These are phyloP conservation scores for Tenthredo distinguenda DNA, from an alignment of 2,888 invertebrate genomes.

Conservation along the genomic window DNA sequence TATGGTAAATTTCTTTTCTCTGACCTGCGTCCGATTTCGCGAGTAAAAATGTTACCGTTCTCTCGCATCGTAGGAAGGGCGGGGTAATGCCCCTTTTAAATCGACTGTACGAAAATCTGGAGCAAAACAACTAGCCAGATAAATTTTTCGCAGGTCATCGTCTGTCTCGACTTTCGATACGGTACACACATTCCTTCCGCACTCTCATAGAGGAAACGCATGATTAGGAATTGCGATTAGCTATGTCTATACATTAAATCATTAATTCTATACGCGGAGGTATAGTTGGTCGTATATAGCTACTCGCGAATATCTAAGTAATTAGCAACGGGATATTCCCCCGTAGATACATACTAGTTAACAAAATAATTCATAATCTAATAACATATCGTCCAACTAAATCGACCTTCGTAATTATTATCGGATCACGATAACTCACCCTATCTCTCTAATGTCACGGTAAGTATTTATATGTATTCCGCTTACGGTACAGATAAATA, in stretches of 20 bases:
- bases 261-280: conserved; percentile 33
- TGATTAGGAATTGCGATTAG: conserved; percentile 63
- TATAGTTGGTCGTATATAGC: background rate
- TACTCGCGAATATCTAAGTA: conserved; percentile 13
- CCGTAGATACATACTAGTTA: background rate
- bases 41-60: too few species aligned
- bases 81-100: background rate
- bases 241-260: background rate
- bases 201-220: conserved; percentile 57
- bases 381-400: background rate
- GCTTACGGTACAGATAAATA: background rate
- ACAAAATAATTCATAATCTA: background rate
- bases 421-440: background rate
- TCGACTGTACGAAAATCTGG: background rate
- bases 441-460: background rate
- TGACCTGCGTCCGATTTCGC: background rate
- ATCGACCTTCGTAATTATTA: conserved; percentile 23
- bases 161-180: conserved; percentile 9
- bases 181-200: conserved; percentile 57
- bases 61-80: background rate
- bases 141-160: background rate
- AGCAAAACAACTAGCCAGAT: background rate
- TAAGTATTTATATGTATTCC: background rate
- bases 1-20: background rate
- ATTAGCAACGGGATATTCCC: conserved; percentile 7